Base-by-base conservation (phyloP, 2,113 vertebrate genomes). In the Centropristis striata region DNA sequence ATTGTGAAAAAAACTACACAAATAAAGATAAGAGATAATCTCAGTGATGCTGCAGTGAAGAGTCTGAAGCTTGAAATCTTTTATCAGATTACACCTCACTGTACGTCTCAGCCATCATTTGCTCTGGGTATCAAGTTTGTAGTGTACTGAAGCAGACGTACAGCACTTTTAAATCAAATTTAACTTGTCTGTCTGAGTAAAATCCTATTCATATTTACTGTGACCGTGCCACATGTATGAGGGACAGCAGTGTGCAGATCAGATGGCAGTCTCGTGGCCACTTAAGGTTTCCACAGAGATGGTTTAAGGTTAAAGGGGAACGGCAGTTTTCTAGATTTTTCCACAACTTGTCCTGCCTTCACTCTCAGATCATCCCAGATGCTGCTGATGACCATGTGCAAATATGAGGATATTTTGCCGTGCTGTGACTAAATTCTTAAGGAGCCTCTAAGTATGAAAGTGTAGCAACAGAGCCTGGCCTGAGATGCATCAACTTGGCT, bases 321-420 rank as follows among this genome's bases (percentile, higher is more conserved):
- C n/a, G 15, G 58, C 18, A 69, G 66, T 58, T 64, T 51, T 71
- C 28, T 36, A 46, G 44, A 63, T 75, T 71, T 71, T 86, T 86
- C 70, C 63, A 60, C 25, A 42, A 13, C 27, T 41, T 49, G 20
- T 50, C 27, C 44, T 28, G 16, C 42, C n/a, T 54, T 69, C 8
- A 69, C 36, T 28, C 55, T 44, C 13, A 66, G 41, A 39, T 73
- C 67, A 41, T 49, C 25, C 9, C 32, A 78, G 28, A 66, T 27
- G 42, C 49, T 39, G 44, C 1, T 44, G 23, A 80, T 37, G 39
- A 61, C 8, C 14, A 14, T 28, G 46, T 59, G 14, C 53, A 81
- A 75, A 75, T 65, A 67, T 64, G 54, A 37, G 53, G 51, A 82
- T 59, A 73, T 64, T 32, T 20, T 55, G 44, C 54, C 6, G 4